Conservation (phyloP, 2,888 invertebrate species). For the Atherix ibis region DNA sequence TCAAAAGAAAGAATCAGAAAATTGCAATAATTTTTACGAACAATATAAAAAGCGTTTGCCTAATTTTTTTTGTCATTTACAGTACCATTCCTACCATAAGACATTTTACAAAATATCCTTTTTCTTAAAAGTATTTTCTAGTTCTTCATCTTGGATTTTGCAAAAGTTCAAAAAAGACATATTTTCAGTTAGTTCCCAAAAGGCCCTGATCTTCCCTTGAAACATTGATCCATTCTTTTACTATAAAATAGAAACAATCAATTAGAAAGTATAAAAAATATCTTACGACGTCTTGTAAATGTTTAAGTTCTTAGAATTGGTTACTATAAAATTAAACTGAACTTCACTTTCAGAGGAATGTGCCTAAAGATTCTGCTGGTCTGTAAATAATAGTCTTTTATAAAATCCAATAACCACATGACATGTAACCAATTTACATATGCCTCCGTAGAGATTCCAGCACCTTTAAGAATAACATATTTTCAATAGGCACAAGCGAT, state of each 20-base stretch:
- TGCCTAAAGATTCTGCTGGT: too few relatives aligned
- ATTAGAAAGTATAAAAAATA: too few relatives aligned
- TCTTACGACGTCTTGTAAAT: not conserved
- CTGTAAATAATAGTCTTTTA: too few relatives aligned
- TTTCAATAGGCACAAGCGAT: too few relatives aligned
- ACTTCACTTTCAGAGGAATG: too few relatives aligned
- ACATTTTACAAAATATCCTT: not conserved
- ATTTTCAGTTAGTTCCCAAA: not conserved
- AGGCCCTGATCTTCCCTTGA: not conserved
- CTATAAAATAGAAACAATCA: conserved; percentile 1
- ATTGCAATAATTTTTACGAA: not conserved
- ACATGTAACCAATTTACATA: too few relatives aligned
- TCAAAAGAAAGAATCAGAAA: too few relatives aligned
- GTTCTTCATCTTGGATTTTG: not conserved
- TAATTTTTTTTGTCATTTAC: not conserved
- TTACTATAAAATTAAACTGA: too few relatives aligned
- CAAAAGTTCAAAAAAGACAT: not conserved
- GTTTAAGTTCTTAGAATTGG: not conserved
- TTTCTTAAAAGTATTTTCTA: not conserved
- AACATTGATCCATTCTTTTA: not conserved
- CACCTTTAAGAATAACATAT: too few relatives aligned
- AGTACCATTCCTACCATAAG: not conserved
- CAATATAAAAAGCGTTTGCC: not conserved
- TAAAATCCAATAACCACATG: too few relatives aligned
- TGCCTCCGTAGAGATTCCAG: too few relatives aligned